Percentiles rank a stretch among this genome's conserved stretches.
Conservation (phyloP, 2,113 vertebrate genomes). For the Myanophis thanlyinensis region DNA sequence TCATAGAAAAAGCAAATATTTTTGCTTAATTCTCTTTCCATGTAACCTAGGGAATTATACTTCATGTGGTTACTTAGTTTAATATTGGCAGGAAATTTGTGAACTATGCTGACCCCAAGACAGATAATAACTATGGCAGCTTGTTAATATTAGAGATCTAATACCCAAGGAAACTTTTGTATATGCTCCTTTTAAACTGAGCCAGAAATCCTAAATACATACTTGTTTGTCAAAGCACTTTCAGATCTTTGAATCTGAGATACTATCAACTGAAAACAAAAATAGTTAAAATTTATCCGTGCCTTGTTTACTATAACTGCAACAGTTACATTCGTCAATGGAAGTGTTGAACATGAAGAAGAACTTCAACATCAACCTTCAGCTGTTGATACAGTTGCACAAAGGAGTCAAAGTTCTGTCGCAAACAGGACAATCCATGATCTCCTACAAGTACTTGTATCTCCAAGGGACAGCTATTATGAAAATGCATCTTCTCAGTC, state of each 20-base stretch:
- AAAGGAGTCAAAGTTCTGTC: neutral
- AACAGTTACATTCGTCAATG: slow-evolving; percentile 16
- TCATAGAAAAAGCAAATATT: neutral
- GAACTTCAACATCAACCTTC: neutral
- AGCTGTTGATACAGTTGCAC: neutral
- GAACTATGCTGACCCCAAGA: neutral
- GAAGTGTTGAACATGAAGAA: slow-evolving; percentile 17
- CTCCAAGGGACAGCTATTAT: neutral
- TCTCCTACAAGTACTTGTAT: neutral
- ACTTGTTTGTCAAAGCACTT: neutral
- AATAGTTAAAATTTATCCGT: slow-evolving; percentile 3
- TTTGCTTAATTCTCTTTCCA: neutral
- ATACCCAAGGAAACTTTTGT: neutral
- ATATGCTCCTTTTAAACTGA: neutral
- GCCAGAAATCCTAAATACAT: neutral
- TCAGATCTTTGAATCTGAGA: neutral
- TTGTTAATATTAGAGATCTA: neutral
- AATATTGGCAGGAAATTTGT: neutral
- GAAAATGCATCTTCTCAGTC: slow-evolving; percentile 5
- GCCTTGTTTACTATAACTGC: neutral
- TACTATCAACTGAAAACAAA: neutral
- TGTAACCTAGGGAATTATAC: neutral
- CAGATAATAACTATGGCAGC: neutral
- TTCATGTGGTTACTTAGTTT: neutral
- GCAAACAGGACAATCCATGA: slow-evolving; percentile 1